Evolutionary conservation across 1,140 invertebrate genomes (phyloP).

Genomic region (Metaphire vulgaris): DNA sequence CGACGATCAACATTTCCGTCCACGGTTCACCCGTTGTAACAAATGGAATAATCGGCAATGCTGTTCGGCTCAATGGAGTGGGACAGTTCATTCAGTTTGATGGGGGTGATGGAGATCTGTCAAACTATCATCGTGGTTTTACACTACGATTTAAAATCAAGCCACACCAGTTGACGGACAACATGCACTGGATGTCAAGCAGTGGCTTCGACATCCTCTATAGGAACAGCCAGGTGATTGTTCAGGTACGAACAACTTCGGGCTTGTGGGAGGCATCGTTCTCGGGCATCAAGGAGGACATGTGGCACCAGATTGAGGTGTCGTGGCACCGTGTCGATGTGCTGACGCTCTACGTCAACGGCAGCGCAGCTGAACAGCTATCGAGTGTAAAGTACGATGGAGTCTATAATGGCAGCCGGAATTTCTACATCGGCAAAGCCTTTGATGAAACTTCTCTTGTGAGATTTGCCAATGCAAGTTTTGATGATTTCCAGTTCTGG

Average conservation of each 20-base stretch:
- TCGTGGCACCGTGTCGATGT: constrained; percentile 43
- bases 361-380: constrained; percentile 35
- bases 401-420: constrained; percentile 29
- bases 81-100: constrained; percentile 43
- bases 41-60: constrained; percentile 27
- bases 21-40: constrained; percentile 32
- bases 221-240: constrained; percentile 39
- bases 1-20: constrained; percentile 32
- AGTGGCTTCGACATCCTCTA: constrained; percentile 44
- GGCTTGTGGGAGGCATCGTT: constrained; percentile 40
- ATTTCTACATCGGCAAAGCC: constrained; percentile 39
- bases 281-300: constrained; percentile 34
- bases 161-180: constrained; percentile 37
- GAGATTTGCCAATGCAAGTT: constrained; percentile 37
- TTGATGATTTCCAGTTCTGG: constrained; percentile 44
- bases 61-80: constrained; percentile 37
- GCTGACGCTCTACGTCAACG: constrained; percentile 42
- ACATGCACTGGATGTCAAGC: constrained; percentile 44
- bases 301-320: constrained; percentile 40
- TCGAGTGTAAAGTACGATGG: constrained; percentile 23
- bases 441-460: constrained; percentile 33
- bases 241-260: constrained; percentile 36
- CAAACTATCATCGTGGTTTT: constrained; percentile 40
- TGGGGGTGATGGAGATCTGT: constrained; percentile 38
- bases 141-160: constrained; percentile 36